Evolutionary conservation across 2,797 vertebrate genomes (phyloP).

Genomic region (Diglossa cyanea): DNA sequence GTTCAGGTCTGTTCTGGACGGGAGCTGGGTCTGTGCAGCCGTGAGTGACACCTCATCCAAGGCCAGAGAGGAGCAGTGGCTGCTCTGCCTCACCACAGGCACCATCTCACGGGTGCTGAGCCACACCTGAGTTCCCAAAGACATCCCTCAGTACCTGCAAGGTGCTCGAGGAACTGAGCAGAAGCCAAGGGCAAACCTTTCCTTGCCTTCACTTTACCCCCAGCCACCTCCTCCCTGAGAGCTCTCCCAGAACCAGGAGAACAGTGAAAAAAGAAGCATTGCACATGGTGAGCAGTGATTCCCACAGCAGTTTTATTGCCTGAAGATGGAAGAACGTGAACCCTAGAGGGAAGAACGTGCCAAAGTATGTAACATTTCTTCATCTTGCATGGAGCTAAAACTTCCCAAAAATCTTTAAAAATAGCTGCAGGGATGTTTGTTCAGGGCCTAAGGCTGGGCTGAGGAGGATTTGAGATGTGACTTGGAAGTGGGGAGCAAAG

Average conservation of each 20-base stretch:
- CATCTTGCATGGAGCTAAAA: neutral
- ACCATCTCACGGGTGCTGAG: accelerated
- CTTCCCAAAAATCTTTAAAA: constrained; percentile 46
- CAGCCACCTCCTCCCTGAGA: neutral
- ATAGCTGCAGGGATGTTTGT: constrained; percentile 32
- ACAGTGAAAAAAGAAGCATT: neutral
- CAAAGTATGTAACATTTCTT: constrained; percentile 50
- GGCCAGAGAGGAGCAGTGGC: neutral
- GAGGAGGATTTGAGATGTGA: neutral
- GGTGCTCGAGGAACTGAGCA: neutral
- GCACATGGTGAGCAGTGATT: neutral
- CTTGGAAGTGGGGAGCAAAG: neutral
- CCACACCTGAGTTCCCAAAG: neutral
- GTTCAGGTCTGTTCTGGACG: neutral
- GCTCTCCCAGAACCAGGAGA: neutral
- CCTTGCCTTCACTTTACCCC: neutral
- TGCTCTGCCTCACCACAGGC: neutral
- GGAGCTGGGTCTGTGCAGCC: neutral
- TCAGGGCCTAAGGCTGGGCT: neutral
- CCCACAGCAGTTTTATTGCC: constrained; percentile 42
- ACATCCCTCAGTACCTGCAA: neutral
- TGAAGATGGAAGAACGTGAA: constrained; percentile 32
- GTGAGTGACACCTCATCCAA: accelerated
- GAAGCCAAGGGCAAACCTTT: neutral
- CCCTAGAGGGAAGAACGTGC: constrained; percentile 50